Evolutionary conservation across 1,140 invertebrate species (phyloP).

Genomic region (Daktulosphaira vitifoliae): DNA sequence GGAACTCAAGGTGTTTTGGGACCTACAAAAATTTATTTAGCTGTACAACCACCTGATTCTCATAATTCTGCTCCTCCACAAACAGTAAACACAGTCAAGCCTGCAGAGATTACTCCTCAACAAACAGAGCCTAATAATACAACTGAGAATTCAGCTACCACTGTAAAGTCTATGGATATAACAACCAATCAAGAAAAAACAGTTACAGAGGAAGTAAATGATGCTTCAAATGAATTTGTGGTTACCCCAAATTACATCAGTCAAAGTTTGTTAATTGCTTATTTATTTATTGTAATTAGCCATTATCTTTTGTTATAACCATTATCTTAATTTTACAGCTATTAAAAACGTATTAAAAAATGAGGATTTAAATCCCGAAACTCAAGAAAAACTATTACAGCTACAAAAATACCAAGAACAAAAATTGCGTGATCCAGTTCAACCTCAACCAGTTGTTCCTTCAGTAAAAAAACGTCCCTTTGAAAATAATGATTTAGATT

Average conservation of each 20-base stretch:
- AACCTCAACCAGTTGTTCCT: background rate
- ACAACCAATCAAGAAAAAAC: background rate
- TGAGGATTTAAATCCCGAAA: constrained; percentile 82
- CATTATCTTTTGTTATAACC: too few relatives aligned
- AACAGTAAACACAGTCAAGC: background rate
- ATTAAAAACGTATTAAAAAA: constrained; percentile 74
- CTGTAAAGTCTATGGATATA: background rate
- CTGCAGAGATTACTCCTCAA: background rate
- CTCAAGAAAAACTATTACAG: constrained; percentile 82
- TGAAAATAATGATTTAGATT: background rate
- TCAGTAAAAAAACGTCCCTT: background rate
- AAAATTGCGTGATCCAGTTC: constrained; percentile 48
- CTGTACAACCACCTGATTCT: constrained; percentile 56
- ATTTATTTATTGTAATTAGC: too few relatives aligned
- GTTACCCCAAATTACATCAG: constrained; percentile 24
- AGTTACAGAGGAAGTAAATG: constrained; percentile 13
- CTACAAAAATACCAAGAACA: constrained; percentile 78
- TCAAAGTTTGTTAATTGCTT: constrained; percentile 14
- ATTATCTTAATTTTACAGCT: constrained; percentile 47
- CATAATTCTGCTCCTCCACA: background rate
- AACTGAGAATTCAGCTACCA: background rate
- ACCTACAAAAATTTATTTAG: constrained; percentile 73
- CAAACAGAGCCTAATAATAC: background rate
- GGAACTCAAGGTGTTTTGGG: constrained; percentile 72
- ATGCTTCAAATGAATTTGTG: background rate